Conservation (phyloP, 2,113 vertebrate genomes). For the Perognathus longimembris region DNA sequence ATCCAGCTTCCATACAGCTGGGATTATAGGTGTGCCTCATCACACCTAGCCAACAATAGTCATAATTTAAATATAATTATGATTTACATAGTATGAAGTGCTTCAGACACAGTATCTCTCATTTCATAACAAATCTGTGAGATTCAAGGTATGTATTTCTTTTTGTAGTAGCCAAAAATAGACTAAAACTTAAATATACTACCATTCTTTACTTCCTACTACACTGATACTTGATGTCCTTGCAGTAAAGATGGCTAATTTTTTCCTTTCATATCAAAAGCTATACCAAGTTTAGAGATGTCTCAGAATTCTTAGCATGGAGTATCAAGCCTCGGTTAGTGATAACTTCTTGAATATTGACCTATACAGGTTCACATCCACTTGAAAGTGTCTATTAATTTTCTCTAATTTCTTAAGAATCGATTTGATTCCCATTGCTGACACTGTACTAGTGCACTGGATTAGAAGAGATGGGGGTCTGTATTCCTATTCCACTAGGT, state of each 20-base stretch:
- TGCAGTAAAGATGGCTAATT: neutral
- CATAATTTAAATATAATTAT: conserved; percentile 12
- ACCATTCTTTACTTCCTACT: neutral
- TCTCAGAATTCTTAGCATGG: neutral
- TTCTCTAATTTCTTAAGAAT: conserved; percentile 16
- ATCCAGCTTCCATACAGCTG: too few species aligned
- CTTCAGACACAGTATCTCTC: neutral
- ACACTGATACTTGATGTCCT: neutral
- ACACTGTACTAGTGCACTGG: neutral
- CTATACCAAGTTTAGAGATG: conserved; percentile 36
- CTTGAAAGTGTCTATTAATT: conserved; percentile 11
- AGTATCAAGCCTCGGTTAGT: neutral
- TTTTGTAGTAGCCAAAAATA: conserved; percentile 23
- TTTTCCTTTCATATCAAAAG: conserved; percentile 37
- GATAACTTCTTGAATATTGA: neutral
- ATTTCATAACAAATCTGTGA: conserved; percentile 18
- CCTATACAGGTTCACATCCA: neutral
- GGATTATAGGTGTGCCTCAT: neutral
- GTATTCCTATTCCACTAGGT: neutral
- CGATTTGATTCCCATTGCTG: neutral
- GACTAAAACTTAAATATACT: conserved; percentile 31
- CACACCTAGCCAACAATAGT: neutral
- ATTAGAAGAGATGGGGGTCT: neutral
- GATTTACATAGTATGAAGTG: neutral
- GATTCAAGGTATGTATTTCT: neutral